Evolutionary conservation across 1,140 invertebrate genomes (phyloP).

Genomic region (Whitmania pigra): DNA sequence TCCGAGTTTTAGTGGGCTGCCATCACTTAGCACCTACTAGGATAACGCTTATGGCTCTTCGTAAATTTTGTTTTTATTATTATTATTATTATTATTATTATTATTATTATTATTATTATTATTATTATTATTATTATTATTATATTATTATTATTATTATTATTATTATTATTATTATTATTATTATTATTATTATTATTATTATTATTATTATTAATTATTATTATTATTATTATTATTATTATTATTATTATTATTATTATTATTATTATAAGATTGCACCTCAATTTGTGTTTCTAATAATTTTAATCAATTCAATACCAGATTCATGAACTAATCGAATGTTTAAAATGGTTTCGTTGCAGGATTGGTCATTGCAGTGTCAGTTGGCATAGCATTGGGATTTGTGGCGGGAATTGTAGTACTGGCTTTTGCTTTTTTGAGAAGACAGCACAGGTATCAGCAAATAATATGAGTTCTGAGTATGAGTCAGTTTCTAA

Average conservation of each 20-base stretch:
- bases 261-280: not conserved
- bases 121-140: not conserved
- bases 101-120: not conserved
- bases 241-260: not conserved
- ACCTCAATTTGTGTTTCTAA: not conserved
- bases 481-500: too few relatives aligned
- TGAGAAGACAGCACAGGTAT: slow-evolving; percentile 14
- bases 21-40: not conserved
- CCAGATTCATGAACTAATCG: not conserved
- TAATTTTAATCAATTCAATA: not conserved
- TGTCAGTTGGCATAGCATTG: slow-evolving; percentile 8
- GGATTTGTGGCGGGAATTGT: slow-evolving; percentile 15
- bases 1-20: not conserved
- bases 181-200: not conserved
- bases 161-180: not conserved
- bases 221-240: not conserved
- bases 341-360: not conserved
- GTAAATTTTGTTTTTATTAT: not conserved
- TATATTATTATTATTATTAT: not conserved
- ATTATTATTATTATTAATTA: not conserved
- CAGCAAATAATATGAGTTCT: too few relatives aligned
- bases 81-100: not conserved
- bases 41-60: too few relatives aligned
- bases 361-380: slow-evolving; percentile 12
- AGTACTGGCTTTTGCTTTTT: slow-evolving; percentile 14